Base-by-base conservation (phyloP, 1,140 invertebrate species). In the Lordiphosa clarofinis region DNA sequence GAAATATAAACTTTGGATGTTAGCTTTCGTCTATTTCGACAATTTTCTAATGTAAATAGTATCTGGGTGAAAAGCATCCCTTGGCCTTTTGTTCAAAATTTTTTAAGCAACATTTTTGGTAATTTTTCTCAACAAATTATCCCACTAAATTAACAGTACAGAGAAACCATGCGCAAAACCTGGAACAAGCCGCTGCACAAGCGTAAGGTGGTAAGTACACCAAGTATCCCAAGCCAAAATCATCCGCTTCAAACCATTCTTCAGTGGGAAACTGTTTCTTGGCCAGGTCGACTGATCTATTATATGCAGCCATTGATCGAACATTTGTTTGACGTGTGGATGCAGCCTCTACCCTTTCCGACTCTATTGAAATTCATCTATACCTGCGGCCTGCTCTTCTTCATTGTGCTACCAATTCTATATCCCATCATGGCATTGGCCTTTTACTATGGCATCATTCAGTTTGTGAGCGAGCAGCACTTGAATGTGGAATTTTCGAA, bases 151-250 rank as follows among this genome's bases (percentile, higher is more conserved):
- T 57, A 0, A 8, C 5, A 4, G 31, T 56, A 0, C 3, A 56
- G 19, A 38, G 12, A 1, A 57, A 73, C 44, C 21, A 82, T 82
- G 78, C 68, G 37, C 9, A 73, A 82, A 47, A 73, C 60, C 10
- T 82, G 78, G 78, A 65, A 73, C 3, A 82, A 84, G 28, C 42
- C 78, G 4, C 28, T 84, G 19, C 78, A 82, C 42, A 82, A 82
- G 60, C 78, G 78, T 5, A 82, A 63, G 60, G 3, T 57, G n/a
- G 78, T 82, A 54, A 58, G 71, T 38, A 24, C 4, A 6, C 11
- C 8, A 8, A n/a, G n/a, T n/a, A 28, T 11, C 9, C 15, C 7
- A n/a, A 2, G 7, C 1, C 5, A n/a, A 6, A 10, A 15, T 19
- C 37, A 15, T 7, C 4, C 4, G 9, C 9, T 28, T 10, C 36